Base-by-base conservation (phyloP, 1,140 invertebrate genomes). In the Whitmania pigra region DNA sequence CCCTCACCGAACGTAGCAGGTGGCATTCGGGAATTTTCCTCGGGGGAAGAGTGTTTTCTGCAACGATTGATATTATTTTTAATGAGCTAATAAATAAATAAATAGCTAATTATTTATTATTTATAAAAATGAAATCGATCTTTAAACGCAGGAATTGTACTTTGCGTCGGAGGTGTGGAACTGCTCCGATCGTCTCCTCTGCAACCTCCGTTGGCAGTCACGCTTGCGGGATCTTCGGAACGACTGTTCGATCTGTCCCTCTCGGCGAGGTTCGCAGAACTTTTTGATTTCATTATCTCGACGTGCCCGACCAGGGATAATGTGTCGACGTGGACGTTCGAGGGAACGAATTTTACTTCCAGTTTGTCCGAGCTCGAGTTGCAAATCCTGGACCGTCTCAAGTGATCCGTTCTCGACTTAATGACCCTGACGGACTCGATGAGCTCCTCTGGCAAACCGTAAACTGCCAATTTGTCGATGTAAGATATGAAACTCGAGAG, bases 301-400 rank as follows among this genome's bases (percentile, higher is more conserved):
- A 63, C 18, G 57, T 63, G 57, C 29, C 57, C 57, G 11, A 63
- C 22, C 29, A 63, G 29, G 57, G 57, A 63, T 13, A 63, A 31
- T 11, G 57, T 63, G 57, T 63, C 57, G 57, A 63, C 29, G 29
- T 63, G 57, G 11, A 63, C 2, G 11, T 63, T 63, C 22, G 57
- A 63, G 11, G 57, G 57, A 0, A 63, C 11, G 57, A 63, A 63
- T 5, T n/a, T 22, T 7, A 31, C 57, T 25, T 22, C 22, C 6
- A 31, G 22, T 20, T 7, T 63, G 9, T 63, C 57, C 29, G 22
- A 25, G 11, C 29, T 13, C 57, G 6, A 4, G 9, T 20, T 20
- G 57, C 29, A 31, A 13, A 63, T 22, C 29, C 22, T 25, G 29
- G 29, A 63, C 57, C 11, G 22, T 15, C 29, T 63, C 22, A 63